Conservation (phyloP, 2,113 vertebrate species). For the Muntiacus muntjak region DNA sequence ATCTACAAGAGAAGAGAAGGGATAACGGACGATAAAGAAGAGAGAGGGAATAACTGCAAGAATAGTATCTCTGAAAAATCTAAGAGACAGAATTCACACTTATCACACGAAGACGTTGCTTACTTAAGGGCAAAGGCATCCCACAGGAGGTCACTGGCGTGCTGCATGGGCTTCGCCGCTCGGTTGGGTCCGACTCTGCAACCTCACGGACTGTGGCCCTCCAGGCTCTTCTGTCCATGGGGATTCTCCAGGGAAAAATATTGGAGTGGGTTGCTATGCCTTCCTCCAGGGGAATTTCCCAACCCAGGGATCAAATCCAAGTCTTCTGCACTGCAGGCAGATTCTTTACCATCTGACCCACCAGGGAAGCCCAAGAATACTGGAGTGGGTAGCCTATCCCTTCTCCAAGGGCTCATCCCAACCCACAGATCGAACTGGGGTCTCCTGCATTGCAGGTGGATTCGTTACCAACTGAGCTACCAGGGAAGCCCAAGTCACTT, state of each 20-base stretch:
- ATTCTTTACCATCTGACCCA: neutral
- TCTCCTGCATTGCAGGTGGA: neutral
- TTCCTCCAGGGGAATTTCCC: neutral
- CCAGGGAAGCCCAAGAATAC: neutral
- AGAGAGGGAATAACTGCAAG: neutral
- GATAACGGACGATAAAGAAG: neutral
- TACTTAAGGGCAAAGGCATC: neutral
- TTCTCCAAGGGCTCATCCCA: neutral
- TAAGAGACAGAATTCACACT: neutral
- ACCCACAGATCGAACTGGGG: neutral
- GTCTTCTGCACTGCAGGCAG: neutral
- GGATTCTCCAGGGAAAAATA: neutral
- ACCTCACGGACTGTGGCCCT: neutral
- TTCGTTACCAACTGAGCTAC: neutral
- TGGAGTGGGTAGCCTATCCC: neutral
- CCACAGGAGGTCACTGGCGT: neutral
- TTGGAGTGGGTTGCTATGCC: neutral
- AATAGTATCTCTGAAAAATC: neutral
- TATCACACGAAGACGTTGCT: neutral
- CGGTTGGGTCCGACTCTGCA: rapidly evolving
- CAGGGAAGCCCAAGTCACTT: neutral
- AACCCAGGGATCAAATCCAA: neutral
- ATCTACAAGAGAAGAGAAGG: neutral
- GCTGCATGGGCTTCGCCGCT: neutral
- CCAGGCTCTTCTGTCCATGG: neutral